Evolutionary conservation across 92 coral and sea anemone species (phyloP), one percentile per base, ranked within the genome.

Genomic region (Pocillopora meandrina): DNA sequence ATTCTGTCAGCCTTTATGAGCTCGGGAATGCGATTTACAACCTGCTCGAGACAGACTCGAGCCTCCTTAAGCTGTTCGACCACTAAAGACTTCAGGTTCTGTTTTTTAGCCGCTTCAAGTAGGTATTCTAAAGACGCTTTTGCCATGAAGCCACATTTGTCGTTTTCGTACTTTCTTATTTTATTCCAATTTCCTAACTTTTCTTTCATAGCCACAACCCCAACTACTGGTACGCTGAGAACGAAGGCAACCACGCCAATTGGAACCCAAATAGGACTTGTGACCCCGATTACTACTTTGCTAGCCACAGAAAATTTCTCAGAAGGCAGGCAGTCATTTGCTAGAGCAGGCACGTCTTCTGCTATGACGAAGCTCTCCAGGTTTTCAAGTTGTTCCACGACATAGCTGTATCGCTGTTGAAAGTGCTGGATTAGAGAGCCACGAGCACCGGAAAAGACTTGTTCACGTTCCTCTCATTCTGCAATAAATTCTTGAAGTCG

Each of bases 261-360:
- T 3, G 95, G 91, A 83, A 86, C 49, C 95, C 95, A 92, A 34
- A 92, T 10, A 9, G 91, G 92, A 58, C 70, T 58, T 3, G 89
- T 79, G 31, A 84, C 77, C 12, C 87, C 92, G 49, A 81, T 31
- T n/a, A 75, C 23, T 33, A 85, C 78, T 47, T 75, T 89, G 16
- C 31, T 69, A 49, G 78, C 21, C 14, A 59, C 15, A 16, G 73
- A 13, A 31, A 87, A 19, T 10, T 23, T n/a, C 84, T 10, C 13
- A 13, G n/a, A 17, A 2, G 26, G 33, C 10, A 16, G 9, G 23
- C 21, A 52, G 36, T 12, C 3, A 47, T 17, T 15, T 18, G 49
- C 73, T 16, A 23, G 33, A 63, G 1, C 33, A 23, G 21, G 20
- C 9, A 20, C 26, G 31, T 59, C 58, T 23, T 47, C 77, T 13